Evolutionary conservation across 2,797 vertebrate genomes (phyloP).

Genomic region (Rhinichthys osculus): DNA sequence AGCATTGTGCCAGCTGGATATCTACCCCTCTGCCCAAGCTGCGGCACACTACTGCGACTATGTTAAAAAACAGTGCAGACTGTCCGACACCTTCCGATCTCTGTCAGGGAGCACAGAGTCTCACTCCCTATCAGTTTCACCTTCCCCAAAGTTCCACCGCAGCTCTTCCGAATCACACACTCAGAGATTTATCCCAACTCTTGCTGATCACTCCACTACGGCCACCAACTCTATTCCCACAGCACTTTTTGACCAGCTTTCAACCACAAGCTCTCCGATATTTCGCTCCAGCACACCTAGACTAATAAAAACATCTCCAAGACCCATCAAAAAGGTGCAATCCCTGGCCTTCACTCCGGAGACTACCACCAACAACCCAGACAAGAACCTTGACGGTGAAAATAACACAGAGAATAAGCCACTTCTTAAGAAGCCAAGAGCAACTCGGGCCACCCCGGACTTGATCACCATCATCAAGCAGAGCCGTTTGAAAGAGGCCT

Average conservation of each 20-base stretch:
- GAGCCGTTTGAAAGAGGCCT: constrained; percentile 70
- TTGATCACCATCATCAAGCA: constrained; percentile 68
- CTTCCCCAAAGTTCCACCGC: constrained; percentile 49
- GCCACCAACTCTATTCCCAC: constrained; percentile 51
- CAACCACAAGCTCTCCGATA: constrained; percentile 61
- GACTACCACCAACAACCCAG: constrained; percentile 53
- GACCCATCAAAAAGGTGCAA: constrained; percentile 39
- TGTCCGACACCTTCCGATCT: constrained; percentile 86
- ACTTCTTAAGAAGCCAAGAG: constrained; percentile 60
- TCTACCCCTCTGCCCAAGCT: constrained; percentile 89
- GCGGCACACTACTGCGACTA: constrained; percentile 90
- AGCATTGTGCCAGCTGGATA: constrained; percentile 90
- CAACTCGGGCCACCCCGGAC: constrained; percentile 63
- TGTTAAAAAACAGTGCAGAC: constrained; percentile 89
- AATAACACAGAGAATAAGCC: constrained; percentile 72
- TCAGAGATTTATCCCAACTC: constrained; percentile 50
- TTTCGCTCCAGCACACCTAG: constrained; percentile 56
- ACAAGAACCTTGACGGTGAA: constrained; percentile 56
- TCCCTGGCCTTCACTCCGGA: constrained; percentile 58
- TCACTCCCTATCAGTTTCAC: constrained; percentile 35
- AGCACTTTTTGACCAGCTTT: constrained; percentile 51
- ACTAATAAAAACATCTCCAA: constrained; percentile 49
- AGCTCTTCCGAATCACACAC: constrained; percentile 36
- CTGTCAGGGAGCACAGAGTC: constrained; percentile 56
- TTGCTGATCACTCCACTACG: constrained; percentile 54